These are phyloP conservation scores for rabbit (Oryctolagus cuniculus) DNA, from an alignment of 2,113 vertebrate species.

Conservation along the genomic window mOryCun1.1 NC_091439.1:9307001-9307500, in stretches of 20 bases:
- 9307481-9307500: background rate
- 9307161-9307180: background rate
- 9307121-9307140: background rate
- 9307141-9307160: background rate
- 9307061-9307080: background rate
- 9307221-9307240: background rate
- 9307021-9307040: background rate
- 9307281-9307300: background rate
- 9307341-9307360: too few relatives aligned
- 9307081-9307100: slow-evolving; percentile 5
- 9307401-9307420: too few relatives aligned
- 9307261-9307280: background rate
- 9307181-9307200: background rate
- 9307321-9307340: background rate
- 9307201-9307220: background rate
- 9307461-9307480: background rate
- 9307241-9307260: background rate
- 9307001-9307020: background rate
- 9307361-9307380: background rate
- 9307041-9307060: background rate
- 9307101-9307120: background rate
- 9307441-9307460: background rate
- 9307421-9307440: too few relatives aligned
- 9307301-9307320: background rate
- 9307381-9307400: background rate